A percentile compares a stretch with the other conserved stretches of the same genome.
phyloP scores from a whole-genome alignment of 2,888 invertebrate species.

The Eumerus sabulonum region DNA sequence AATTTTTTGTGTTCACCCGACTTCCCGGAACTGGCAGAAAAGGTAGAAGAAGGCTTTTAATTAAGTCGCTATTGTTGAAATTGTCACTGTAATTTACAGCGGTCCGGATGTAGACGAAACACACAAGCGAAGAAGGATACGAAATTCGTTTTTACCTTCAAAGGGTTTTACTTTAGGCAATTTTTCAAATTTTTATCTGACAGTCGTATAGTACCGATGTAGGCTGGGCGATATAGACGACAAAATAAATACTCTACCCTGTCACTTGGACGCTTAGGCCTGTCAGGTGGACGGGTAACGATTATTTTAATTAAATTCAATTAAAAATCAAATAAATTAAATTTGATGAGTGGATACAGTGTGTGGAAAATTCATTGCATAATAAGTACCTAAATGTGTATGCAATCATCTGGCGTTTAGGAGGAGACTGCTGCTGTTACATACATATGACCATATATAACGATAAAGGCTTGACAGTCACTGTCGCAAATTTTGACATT shows the following conservation, averaged over 20 bases:
- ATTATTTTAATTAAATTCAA: conserved; percentile 56
- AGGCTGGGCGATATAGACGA: conserved; percentile 2
- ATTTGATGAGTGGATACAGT: conserved; percentile 30
- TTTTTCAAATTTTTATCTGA: conserved; percentile 55
- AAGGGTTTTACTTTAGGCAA: conserved; percentile 45
- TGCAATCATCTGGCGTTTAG: too few species aligned
- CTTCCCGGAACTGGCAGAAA: background rate
- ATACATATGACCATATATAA: too few species aligned
- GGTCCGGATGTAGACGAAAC: conserved; percentile 20
- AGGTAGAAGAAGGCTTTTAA: conserved; percentile 34
- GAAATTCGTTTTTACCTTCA: conserved; percentile 42
- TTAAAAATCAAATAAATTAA: conserved; percentile 50
- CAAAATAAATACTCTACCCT: conserved; percentile 17
- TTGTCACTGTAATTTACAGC: conserved; percentile 49
- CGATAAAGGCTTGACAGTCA: background rate
- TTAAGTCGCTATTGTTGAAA: conserved; percentile 37
- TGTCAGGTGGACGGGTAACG: conserved; percentile 11
- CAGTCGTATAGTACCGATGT: conserved; percentile 31
- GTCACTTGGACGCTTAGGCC: background rate
- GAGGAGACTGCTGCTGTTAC: background rate
- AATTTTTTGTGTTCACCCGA: conserved; percentile 18
- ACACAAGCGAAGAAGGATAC: conserved; percentile 6
- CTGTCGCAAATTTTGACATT: conserved; percentile 22
- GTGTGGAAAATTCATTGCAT: conserved; percentile 6
- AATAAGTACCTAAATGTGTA: conserved; percentile 6